A percentile compares a stretch with the other conserved stretches of the same genome.
Evolutionary conservation across 2,113 vertebrate genomes (phyloP).

Genomic region (Tichodroma muraria): DNA sequence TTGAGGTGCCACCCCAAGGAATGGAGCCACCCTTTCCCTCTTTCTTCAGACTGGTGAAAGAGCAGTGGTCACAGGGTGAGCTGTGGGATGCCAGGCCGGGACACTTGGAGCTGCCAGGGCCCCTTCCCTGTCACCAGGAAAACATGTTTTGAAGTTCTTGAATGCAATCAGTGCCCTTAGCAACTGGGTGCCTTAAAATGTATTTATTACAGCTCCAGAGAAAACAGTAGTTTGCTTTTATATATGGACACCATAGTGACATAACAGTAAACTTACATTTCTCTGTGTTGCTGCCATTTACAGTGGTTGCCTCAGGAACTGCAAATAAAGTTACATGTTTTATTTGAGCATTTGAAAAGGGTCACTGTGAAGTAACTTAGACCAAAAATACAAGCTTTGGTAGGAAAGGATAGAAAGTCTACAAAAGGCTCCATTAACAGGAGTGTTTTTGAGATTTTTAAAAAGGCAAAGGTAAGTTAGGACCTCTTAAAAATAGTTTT

Average conservation of each 20-base stretch:
- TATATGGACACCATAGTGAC: slow-evolving; percentile 63
- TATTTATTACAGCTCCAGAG: slow-evolving; percentile 51
- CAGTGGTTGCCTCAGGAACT: slow-evolving; percentile 59
- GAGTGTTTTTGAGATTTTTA: neutral
- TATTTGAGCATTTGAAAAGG: slow-evolving; percentile 35
- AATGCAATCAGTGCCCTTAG: slow-evolving; percentile 1
- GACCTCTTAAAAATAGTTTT: neutral
- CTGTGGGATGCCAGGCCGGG: neutral
- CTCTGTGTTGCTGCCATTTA: slow-evolving; percentile 48
- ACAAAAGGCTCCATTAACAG: neutral
- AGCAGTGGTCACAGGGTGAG: accelerated
- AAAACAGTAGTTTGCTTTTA: slow-evolving; percentile 61
- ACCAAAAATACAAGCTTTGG: neutral
- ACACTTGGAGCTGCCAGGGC: neutral
- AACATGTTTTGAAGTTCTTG: neutral
- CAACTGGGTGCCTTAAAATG: slow-evolving; percentile 41
- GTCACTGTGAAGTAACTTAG: slow-evolving; percentile 9
- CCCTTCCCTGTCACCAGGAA: neutral
- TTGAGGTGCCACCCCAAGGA: accelerated
- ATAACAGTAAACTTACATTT: slow-evolving; percentile 62
- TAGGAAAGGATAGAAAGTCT: neutral
- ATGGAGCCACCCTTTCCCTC: neutral
- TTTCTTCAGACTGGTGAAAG: neutral
- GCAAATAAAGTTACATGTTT: slow-evolving; percentile 48
- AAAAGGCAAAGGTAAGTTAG: neutral